Conservation (phyloP, 2,888 invertebrate genomes). For the Portevinia maculata region DNA sequence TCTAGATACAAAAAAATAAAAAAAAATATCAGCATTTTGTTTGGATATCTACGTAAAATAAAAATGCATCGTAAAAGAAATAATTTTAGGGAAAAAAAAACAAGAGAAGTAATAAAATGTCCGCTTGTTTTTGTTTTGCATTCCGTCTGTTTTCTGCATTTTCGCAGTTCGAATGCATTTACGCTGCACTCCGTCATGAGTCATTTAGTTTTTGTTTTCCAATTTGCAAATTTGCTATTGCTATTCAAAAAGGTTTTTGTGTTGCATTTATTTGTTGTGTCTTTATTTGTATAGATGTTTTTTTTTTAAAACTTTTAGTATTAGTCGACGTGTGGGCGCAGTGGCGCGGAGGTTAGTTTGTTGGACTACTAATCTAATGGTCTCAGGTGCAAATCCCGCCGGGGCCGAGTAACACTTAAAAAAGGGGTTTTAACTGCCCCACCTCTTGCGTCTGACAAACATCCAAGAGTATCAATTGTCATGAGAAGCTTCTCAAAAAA, state of each 20-base stretch:
- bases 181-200: not conserved
- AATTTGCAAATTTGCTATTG: not conserved
- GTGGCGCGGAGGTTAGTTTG: no score
- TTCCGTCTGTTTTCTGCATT: conserved; percentile 3
- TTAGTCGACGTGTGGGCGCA: no score
- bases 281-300: not conserved
- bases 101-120: conserved; percentile 10
- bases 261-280: not conserved
- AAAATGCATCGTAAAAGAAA: conserved; percentile 21
- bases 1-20: conserved; percentile 22
- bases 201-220: conserved; percentile 3
- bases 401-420: no score
- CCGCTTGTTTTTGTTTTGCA: conserved; percentile 9
- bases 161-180: conserved; percentile 20
- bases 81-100: conserved; percentile 9
- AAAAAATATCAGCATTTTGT: conserved; percentile 31
- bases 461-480: no score
- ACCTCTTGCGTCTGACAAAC: not conserved
- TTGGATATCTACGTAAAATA: conserved; percentile 5
- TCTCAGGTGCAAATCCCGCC: no score
- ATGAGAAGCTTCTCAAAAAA: no score
- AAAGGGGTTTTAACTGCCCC: no score
- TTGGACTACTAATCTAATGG: no score
- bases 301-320: not conserved
- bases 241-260: conserved; percentile 17